Evolutionary conservation across 2,888 invertebrate genomes (phyloP).

Genomic region (Tinea semifulvella): DNA sequence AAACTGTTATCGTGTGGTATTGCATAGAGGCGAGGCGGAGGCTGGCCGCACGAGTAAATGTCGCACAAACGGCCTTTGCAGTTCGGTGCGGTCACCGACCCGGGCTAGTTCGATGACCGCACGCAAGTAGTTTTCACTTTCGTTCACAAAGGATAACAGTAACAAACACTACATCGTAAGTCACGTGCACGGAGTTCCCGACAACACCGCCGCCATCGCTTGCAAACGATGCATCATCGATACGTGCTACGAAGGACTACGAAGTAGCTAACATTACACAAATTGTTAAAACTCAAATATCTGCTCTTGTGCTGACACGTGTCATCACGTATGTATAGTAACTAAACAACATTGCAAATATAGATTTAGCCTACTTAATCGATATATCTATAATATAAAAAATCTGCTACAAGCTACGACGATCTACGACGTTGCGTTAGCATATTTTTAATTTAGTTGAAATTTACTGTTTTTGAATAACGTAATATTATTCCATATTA

Average conservation of each 20-base stretch:
- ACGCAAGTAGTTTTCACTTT: constrained; percentile 66
- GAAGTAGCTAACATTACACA: no score
- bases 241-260: constrained; percentile 2
- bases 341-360: no score
- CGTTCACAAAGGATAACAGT: constrained; percentile 66
- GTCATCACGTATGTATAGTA: no score
- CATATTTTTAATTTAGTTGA: no score
- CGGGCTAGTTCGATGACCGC: constrained; percentile 53
- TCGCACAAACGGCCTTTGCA: constrained; percentile 62
- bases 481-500: no score
- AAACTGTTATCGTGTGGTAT: constrained; percentile 5
- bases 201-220: constrained; percentile 3
- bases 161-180: constrained; percentile 30
- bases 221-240: constrained; percentile 3
- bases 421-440: no score
- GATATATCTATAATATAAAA: no score
- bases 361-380: no score
- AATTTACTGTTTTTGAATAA: no score
- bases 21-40: constrained; percentile 11
- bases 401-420: constrained; percentile 5
- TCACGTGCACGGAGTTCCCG: constrained; percentile 32
- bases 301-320: no score
- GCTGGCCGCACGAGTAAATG: constrained; percentile 17
- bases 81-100: constrained; percentile 63
- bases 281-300: no score